These are phyloP conservation scores for Brevimyrus niger DNA, from an alignment of 2,113 vertebrate species.

Conservation along the genomic window DNA sequence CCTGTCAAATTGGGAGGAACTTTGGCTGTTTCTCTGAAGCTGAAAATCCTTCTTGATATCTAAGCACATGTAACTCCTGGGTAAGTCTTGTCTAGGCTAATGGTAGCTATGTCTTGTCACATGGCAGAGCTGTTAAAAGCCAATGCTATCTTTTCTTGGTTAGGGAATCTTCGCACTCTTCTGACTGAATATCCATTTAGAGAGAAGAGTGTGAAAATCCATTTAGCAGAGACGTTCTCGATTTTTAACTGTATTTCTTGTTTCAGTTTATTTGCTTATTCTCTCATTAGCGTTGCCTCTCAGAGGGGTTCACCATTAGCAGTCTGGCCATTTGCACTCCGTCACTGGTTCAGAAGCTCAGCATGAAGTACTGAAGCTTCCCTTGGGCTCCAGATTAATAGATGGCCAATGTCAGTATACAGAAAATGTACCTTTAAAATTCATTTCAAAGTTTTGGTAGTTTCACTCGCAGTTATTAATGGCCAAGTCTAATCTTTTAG, in stretches of 20 bases:
- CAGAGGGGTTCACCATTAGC: background rate
- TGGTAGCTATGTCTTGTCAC: background rate
- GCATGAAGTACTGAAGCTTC: background rate
- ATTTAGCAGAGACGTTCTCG: background rate
- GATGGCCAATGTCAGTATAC: background rate
- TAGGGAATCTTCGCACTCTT: background rate
- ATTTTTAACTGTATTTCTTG: background rate
- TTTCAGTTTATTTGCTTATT: background rate
- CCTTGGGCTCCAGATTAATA: background rate
- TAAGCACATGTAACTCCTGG: background rate
- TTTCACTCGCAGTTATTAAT: background rate
- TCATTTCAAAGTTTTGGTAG: background rate
- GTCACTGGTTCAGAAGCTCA: background rate
- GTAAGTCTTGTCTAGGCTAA: background rate
- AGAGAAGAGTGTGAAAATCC: background rate
- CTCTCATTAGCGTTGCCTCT: background rate
- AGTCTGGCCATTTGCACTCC: background rate
- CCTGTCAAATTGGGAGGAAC: background rate
- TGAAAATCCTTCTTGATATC: background rate
- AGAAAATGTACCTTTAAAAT: background rate
- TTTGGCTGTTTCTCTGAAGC: background rate
- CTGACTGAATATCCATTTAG: background rate
- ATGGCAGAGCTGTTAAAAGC: background rate
- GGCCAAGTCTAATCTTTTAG: background rate
- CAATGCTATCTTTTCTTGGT: background rate